Base-by-base conservation (phyloP, 2,113 vertebrate genomes). In the Vicugna pacos region DNA sequence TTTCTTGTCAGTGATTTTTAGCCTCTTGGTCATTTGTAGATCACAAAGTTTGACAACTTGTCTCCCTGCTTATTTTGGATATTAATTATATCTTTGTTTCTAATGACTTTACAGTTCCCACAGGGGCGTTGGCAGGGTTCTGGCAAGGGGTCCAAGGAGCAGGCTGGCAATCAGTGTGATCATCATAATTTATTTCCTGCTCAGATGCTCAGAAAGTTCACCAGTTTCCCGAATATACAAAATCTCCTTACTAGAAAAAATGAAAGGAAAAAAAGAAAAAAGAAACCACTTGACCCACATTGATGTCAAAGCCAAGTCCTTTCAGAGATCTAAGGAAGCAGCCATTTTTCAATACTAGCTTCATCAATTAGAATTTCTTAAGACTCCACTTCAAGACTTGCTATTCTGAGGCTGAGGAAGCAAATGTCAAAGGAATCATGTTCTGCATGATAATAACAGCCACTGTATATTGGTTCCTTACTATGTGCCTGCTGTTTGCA, bases 51-150 rank as follows among this genome's bases (percentile, higher is more conserved):
- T 96, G 92, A 98, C 80, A 81, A 75, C 70, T 80, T 69, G 54
- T 67, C 79, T 94, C 83, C 42, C 13, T 89, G 77, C 42, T 64
- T 92, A 67, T 62, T 96, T 94, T 80, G 54, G 91, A 95, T 93
- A 82, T 89, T 97, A 93, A 96, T 91, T 95, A 81, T 88, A 91
- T 89, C 81, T 96, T 87, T 93, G 91, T 93, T 97, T 92, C 91
- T 87, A 91, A 89, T 60, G 83, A 87, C 69, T 75, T 92, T 69
- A 85, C 12, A 16, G 5, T 92, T 88, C 70, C 87, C 30, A 9
- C 2, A 17, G n/a, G 42, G 82, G 20, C 3, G 4, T 10, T 87
- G 84, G 62, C 64, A 75, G 70, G 32, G 89, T 72, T 94, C 91
- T 88, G 82, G 85, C 64, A 82, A 75, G 75, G 54, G 60, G 83